phyloP scores from a whole-genome alignment of 2,888 invertebrate species.

The Lasioglossum lativentre region DNA sequence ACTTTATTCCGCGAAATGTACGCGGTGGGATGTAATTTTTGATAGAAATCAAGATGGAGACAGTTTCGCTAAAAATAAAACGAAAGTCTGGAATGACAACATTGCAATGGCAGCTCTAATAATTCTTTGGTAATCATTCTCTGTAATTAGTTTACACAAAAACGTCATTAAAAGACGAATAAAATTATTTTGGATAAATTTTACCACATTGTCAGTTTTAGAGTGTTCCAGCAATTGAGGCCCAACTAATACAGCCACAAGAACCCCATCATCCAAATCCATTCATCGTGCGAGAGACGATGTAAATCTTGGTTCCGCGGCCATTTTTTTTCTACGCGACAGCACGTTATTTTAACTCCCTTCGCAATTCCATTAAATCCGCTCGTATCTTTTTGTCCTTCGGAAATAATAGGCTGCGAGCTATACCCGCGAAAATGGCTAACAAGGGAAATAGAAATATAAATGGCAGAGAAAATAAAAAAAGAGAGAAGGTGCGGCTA shows the following conservation, averaged over 20 bases:
- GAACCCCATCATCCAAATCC: background rate
- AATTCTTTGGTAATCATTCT: too few species aligned
- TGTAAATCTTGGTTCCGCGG: background rate
- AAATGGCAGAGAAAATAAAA: background rate
- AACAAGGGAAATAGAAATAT: constrained; percentile 9
- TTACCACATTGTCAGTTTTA: too few species aligned
- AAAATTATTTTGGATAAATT: background rate
- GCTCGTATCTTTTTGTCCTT: constrained; percentile 6
- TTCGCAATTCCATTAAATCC: constrained; percentile 2
- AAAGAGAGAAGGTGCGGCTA: background rate
- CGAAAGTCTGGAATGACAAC: background rate
- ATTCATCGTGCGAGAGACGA: background rate
- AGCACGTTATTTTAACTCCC: background rate
- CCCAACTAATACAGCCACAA: background rate
- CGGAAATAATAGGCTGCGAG: background rate
- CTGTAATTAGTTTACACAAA: background rate
- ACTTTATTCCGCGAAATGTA: background rate
- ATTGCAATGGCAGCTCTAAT: background rate
- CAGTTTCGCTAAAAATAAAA: background rate
- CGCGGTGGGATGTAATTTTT: background rate
- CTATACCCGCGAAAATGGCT: background rate
- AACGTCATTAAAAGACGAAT: background rate
- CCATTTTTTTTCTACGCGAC: background rate
- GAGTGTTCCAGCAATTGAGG: background rate
- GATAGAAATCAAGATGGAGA: background rate